Conservation (phyloP, 2,113 vertebrate genomes). For the Oceanites oceanicus region DNA sequence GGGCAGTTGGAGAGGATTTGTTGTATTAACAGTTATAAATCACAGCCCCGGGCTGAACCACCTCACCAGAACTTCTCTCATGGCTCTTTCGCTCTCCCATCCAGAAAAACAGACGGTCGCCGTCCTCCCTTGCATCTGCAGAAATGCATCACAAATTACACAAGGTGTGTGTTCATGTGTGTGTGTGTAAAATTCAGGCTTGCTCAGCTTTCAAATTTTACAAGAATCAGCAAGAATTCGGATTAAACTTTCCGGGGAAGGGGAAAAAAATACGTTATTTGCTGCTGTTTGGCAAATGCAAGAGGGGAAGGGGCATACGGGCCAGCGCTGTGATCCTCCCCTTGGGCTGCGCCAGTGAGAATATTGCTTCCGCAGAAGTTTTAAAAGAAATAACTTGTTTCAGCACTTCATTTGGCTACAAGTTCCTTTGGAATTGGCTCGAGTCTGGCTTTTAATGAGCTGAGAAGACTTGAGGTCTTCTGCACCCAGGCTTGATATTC, state of each 20-base stretch:
- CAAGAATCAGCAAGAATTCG: background rate
- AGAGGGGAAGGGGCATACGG: background rate
- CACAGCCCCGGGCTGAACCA: background rate
- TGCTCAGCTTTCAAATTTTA: background rate
- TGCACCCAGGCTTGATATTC: background rate
- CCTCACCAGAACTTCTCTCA: background rate
- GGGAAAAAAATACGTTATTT: background rate
- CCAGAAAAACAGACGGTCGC: background rate
- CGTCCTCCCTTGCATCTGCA: background rate
- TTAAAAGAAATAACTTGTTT: background rate
- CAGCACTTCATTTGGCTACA: conserved; percentile 43
- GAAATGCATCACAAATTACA: background rate
- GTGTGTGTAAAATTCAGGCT: background rate
- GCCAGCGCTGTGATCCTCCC: background rate
- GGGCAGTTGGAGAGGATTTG: background rate
- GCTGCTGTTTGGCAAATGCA: conserved; percentile 2
- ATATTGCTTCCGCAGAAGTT: background rate
- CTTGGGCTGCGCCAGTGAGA: background rate
- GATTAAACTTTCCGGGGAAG: background rate
- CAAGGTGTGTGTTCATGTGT: fast-evolving
- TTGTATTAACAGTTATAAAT: conserved; percentile 9
- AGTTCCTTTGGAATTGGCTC: background rate
- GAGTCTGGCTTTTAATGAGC: background rate
- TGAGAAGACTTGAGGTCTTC: conserved; percentile 26
- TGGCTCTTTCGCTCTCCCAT: background rate